Percentiles rank a stretch among this genome's conserved stretches.
These are phyloP conservation scores for Imbricaverruca yamaguchii DNA, from an alignment of 2,888 invertebrate genomes.

Conservation along the genomic window DNA sequence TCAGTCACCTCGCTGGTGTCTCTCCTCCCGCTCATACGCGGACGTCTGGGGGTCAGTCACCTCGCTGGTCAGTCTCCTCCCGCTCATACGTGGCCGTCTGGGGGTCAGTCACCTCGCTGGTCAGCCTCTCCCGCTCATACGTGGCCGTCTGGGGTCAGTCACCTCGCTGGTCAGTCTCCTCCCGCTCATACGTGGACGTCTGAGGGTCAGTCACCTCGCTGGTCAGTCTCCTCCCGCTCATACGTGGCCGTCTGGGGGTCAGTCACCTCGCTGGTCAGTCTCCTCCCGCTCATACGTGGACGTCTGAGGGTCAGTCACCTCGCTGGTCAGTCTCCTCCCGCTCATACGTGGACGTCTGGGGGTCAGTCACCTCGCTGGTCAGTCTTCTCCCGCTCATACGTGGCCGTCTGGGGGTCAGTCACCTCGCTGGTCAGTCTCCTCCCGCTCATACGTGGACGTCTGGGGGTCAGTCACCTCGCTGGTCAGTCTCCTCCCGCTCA, in stretches of 20 bases:
- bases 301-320: constrained; percentile 39
- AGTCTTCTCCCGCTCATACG: constrained; percentile 42
- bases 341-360: no score
- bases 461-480: constrained; percentile 51
- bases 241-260: no score
- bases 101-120: no score
- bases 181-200: constrained; percentile 46
- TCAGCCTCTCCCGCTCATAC: no score
- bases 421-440: no score
- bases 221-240: no score
- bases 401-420: constrained; percentile 42
- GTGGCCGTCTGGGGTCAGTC: not conserved
- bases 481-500: constrained; percentile 43
- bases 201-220: constrained; percentile 32
- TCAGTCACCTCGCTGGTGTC: no score
- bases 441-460: no score
- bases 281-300: constrained; percentile 45
- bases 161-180: constrained; percentile 55
- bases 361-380: constrained; percentile 53
- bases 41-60: constrained; percentile 39
- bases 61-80: constrained; percentile 51
- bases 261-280: constrained; percentile 53
- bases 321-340: no score
- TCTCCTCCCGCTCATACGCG: no score
- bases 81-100: constrained; percentile 47